These are phyloP conservation scores for Serinus canaria DNA, from an alignment of 2,113 vertebrate genomes.

Conservation along the genomic window DNA sequence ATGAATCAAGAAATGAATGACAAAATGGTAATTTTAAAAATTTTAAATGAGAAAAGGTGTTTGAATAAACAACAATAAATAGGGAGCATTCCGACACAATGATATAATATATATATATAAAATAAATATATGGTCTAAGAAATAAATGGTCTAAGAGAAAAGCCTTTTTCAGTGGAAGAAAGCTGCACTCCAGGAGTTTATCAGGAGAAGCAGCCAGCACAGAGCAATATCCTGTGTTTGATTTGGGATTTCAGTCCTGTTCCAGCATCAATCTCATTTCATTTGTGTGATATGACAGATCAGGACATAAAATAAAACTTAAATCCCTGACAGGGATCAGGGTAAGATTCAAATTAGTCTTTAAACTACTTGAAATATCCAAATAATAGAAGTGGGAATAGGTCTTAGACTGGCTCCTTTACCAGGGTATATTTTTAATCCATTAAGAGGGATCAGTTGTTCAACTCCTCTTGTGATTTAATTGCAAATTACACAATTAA, in stretches of 20 bases:
- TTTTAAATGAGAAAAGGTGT: not conserved
- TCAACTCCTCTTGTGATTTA: not conserved
- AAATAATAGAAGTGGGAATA: not conserved
- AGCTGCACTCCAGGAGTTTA: not conserved
- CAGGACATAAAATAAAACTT: not conserved
- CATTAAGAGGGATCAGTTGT: not conserved
- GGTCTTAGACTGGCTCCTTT: not conserved
- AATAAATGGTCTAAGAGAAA: not conserved
- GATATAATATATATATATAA: too few relatives aligned
- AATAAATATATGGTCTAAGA: not conserved
- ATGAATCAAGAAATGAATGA: not conserved
- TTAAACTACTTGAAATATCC: not conserved
- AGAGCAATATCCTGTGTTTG: not conserved
- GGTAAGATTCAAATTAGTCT: not conserved
- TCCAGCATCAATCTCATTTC: not conserved
- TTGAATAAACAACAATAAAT: not conserved
- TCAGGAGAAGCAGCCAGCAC: not conserved
- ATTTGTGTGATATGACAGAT: not conserved
- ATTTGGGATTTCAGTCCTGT: not conserved
- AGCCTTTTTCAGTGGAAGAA: not conserved
- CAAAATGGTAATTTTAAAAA: not conserved
- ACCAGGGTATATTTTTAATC: not conserved
- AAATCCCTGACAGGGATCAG: not conserved
- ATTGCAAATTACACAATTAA: not conserved
- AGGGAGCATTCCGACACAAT: not conserved